Percentiles rank a stretch among this genome's conserved stretches.
These are phyloP conservation scores for Dione vanillae DNA, from an alignment of 2,888 invertebrate species.

Conservation along the genomic window DNA sequence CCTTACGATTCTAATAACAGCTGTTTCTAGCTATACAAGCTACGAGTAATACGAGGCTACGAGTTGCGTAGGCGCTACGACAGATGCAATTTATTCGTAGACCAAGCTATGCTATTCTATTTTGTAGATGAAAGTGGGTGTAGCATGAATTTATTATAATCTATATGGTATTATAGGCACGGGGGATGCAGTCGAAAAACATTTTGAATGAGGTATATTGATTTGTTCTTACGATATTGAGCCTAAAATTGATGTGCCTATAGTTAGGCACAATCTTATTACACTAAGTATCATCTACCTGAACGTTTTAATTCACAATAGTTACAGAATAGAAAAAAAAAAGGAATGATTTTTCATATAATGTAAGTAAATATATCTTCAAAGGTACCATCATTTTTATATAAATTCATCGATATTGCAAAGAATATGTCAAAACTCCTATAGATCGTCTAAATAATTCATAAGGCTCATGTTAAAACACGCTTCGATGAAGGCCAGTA, in stretches of 20 bases:
- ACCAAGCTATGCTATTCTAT: conserved; percentile 9
- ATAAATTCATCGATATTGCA: not conserved
- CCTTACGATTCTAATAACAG: not conserved
- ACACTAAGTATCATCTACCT: no score
- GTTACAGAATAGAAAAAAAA: no score
- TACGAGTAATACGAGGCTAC: conserved; percentile 16
- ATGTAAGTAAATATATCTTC: not conserved
- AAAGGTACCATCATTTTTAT: not conserved
- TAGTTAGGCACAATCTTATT: no score
- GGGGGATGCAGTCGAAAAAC: no score
- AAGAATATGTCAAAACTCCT: conserved; percentile 18
- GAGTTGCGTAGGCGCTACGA: conserved; percentile 29
- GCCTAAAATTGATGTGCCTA: no score
- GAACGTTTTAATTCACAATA: no score
- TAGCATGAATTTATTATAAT: not conserved
- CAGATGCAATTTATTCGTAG: conserved; percentile 31
- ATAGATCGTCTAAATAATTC: conserved; percentile 31
- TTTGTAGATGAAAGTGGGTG: conserved; percentile 18
- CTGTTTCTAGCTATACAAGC: conserved; percentile 10
- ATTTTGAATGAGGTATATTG: not conserved
- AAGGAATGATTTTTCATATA: no score
- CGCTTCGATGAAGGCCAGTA: conserved; percentile 39
- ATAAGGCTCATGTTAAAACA: conserved; percentile 34
- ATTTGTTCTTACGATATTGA: no score
- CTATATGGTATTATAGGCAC: no score